Evolutionary conservation across 2,797 vertebrate genomes (phyloP).

Genomic region (Melanotaenia parkinsoni): DNA sequence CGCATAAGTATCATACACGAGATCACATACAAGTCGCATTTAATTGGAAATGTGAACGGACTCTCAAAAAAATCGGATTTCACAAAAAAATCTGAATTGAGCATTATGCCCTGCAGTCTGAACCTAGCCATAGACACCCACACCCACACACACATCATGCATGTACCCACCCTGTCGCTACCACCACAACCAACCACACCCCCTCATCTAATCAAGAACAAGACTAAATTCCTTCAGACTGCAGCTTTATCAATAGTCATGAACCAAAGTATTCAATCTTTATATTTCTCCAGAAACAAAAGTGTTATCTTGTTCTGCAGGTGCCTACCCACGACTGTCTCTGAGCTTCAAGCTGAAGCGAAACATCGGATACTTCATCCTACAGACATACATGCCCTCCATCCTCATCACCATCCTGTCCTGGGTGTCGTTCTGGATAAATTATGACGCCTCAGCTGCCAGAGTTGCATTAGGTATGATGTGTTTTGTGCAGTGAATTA

Average conservation of each 20-base stretch:
- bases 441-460: constrained; percentile 98
- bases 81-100: no score
- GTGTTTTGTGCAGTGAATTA: constrained; percentile 23
- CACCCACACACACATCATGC: no score
- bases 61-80: no score
- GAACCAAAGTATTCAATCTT: constrained; percentile 1
- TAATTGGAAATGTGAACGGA: no score
- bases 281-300: constrained; percentile 63
- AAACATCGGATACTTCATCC: constrained; percentile 99
- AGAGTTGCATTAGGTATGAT: constrained; percentile 97
- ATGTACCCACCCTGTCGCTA: no score
- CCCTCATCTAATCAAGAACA: background rate
- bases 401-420: constrained; percentile 99
- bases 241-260: constrained; percentile 66
- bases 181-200: no score
- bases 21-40: no score
- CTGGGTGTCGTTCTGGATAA: constrained; percentile 99
- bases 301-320: constrained; percentile 72
- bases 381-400: constrained; percentile 99
- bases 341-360: constrained; percentile 98
- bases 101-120: no score
- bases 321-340: constrained; percentile 98
- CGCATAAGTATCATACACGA: no score
- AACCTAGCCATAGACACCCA: no score
- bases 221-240: constrained; percentile 56